Evolutionary conservation across 2,888 invertebrate species (phyloP), one percentile per base, ranked within the genome.

Genomic region (Cephus spinipes): DNA sequence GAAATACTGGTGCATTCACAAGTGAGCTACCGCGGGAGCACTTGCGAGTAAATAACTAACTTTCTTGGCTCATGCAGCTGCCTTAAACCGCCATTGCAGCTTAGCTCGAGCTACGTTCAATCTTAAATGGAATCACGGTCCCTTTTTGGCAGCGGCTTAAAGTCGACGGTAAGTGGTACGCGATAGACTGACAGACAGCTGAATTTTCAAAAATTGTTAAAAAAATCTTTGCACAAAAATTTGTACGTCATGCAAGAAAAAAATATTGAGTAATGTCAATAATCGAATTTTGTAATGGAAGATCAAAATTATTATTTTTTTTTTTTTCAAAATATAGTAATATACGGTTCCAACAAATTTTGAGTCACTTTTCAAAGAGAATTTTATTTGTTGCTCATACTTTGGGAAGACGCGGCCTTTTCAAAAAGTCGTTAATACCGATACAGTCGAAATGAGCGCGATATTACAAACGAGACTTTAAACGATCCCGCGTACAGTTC

Each of bases 1-100:
- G 86, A 86, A 86, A 86, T 85, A 85, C 85, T 80, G 85, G 81
- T 81, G 85, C 84, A 83, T 87, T 77, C 83, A 85, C 87, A 86
- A 87, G 85, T 85, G 85, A 85, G 84, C 83, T 82, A 80, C 82
- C 82, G 3, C 40, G 40, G 78, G 83, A 81, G 84, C 76, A 75
- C 82, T 79, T 78, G 79, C 81, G 81, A 84, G 86, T 85, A 86
- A 86, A 86, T 86, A 86, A 87, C 85, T 81, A 87, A 86, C 85
- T 86, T 86, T 86, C 86, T 85, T 86, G 87, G 82, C 87, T 80
- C 80, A 12, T 76, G 82, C 36, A 74, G 78, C 40, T 69, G 80
- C 79, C 84, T 85, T 85, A 85, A 86, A 86, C 81, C 80, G 82
- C 82, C 80, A 79, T 83, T 80, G 76, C 78, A 78, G 82, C 83